phyloP scores from a whole-genome alignment of 2,888 invertebrate species.

The Clitarchus hookeri region DNA sequence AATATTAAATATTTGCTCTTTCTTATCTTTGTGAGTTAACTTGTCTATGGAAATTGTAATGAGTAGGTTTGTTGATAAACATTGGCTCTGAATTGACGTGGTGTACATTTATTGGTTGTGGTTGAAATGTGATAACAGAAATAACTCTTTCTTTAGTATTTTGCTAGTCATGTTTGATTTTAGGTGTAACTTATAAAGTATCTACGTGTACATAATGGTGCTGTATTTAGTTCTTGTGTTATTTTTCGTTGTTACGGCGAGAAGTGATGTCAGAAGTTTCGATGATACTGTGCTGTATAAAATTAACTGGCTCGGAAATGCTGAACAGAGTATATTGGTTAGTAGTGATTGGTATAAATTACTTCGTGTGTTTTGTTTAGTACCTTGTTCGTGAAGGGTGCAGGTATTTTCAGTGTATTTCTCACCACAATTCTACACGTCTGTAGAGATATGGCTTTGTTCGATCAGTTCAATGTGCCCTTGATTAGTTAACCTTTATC shows the following conservation, averaged over 20 bases:
- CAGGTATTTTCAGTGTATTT: no score
- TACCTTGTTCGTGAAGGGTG: no score
- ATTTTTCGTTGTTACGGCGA: background rate
- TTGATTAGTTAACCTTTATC: no score
- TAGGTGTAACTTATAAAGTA: background rate
- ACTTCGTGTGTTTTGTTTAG: no score
- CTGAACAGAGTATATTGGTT: conserved; percentile 54
- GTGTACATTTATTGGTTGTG: background rate
- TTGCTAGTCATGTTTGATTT: background rate
- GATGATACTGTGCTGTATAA: conserved; percentile 81
- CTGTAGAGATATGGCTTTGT: no score
- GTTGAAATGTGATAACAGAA: background rate
- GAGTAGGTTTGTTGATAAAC: background rate
- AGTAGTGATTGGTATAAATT: conserved; percentile 37
- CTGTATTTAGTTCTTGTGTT: background rate
- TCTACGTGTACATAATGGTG: background rate
- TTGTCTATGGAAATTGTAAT: no score
- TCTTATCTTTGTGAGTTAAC: no score
- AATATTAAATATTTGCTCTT: no score
- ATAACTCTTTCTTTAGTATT: background rate
- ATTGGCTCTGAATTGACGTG: background rate
- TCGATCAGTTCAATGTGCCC: no score
- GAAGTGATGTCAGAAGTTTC: conserved; percentile 70
- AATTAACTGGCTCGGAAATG: conserved; percentile 75
- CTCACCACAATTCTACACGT: no score